These are phyloP conservation scores for Manacus vitellinus DNA, from an alignment of 2,113 vertebrate species.

Conservation along the genomic window DNA sequence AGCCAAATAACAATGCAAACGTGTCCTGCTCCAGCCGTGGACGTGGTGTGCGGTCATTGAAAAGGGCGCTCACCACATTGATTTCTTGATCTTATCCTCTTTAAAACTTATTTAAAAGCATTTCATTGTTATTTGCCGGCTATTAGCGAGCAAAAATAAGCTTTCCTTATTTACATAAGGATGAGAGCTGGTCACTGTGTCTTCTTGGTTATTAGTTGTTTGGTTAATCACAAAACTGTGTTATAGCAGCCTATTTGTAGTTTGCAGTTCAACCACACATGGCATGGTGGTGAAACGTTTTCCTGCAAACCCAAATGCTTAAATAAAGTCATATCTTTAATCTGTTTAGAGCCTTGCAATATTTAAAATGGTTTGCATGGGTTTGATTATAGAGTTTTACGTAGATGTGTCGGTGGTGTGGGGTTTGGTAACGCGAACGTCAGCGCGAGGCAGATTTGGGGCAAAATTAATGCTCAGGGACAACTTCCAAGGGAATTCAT, in stretches of 20 bases:
- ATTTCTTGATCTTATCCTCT: conserved; percentile 47
- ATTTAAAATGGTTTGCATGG: conserved; percentile 41
- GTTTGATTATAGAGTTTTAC: conserved; percentile 63
- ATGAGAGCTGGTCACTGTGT: conserved; percentile 11
- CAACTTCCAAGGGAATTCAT: conserved; percentile 66
- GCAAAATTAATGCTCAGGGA: conserved; percentile 58
- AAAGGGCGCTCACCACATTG: conserved; percentile 18
- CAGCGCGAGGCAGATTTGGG: conserved; percentile 45
- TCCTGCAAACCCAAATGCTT: conserved; percentile 49
- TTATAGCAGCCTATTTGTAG: conserved; percentile 25
- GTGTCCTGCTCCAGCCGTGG: conserved; percentile 23
- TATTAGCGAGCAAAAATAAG: conserved; percentile 57
- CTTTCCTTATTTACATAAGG: conserved; percentile 59
- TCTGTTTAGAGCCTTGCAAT: conserved; percentile 56
- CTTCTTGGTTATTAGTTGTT: conserved; percentile 58
- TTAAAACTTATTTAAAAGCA: conserved; percentile 64
- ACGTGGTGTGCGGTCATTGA: conserved; percentile 42
- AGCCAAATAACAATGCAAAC: conserved; percentile 67
- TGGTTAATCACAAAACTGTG: conserved; percentile 61
- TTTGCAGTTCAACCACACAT: conserved; percentile 24
- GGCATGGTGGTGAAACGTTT: conserved; percentile 3
- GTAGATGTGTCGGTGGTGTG: neutral
- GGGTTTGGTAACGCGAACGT: conserved; percentile 46
- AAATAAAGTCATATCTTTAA: conserved; percentile 52
- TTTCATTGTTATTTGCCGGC: conserved; percentile 44